A percentile compares a stretch with the other conserved stretches of the same genome.
Conservation (phyloP, 2,113 vertebrate genomes). For the Chrysochloris asiatica region DNA sequence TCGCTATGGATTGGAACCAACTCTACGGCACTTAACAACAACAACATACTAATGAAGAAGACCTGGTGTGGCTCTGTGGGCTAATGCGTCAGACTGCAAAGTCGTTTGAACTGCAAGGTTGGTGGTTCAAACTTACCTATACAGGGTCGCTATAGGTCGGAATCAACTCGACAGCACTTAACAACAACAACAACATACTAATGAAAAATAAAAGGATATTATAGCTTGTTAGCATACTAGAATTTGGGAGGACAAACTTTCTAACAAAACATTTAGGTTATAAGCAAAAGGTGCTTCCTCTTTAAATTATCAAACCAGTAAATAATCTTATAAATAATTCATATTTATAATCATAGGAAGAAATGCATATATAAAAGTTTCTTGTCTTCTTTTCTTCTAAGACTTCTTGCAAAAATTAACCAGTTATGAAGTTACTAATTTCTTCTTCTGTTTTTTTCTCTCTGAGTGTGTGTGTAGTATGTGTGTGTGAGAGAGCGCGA, state of each 20-base stretch:
- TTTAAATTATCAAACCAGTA: not conserved
- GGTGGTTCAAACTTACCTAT: no score
- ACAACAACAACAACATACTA: no score
- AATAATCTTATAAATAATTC: not conserved
- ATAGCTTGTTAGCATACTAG: not conserved
- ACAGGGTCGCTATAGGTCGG: no score
- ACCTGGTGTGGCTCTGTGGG: no score
- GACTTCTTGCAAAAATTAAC: not conserved
- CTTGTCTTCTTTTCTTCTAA: not conserved
- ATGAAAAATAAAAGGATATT: not conserved
- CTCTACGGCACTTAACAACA: no score
- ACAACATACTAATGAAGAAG: no score
- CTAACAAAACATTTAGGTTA: not conserved
- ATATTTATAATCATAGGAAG: not conserved
- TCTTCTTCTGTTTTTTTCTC: no score
- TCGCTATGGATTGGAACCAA: no score
- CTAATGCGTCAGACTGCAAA: no score
- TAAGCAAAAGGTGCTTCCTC: not conserved
- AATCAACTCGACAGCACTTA: no score
- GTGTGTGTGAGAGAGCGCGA: not conserved
- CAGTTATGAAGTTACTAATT: no score
- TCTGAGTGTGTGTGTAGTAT: not conserved
- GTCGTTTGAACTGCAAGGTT: no score
- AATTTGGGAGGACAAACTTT: not conserved
- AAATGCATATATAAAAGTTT: not conserved